Conservation (phyloP, 1,140 invertebrate species). For the Eufriesea mexicana region DNA sequence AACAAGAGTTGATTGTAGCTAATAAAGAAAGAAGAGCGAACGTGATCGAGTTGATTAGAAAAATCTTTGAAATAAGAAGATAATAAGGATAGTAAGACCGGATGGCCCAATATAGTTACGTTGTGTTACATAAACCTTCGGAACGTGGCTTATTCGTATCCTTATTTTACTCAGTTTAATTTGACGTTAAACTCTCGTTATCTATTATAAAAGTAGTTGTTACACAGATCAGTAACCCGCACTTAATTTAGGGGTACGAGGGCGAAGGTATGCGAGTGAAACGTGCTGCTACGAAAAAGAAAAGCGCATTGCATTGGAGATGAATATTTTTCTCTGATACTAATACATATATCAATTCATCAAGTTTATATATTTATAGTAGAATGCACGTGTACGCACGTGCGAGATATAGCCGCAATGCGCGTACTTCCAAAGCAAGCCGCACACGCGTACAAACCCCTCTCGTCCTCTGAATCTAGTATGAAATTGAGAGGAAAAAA, state of each 20-base stretch:
- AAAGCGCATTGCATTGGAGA: neutral
- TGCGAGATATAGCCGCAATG: constrained; percentile 12
- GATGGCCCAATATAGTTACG: constrained; percentile 20
- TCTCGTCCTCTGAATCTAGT: constrained; percentile 20
- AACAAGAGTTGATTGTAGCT: neutral
- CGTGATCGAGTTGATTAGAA: neutral
- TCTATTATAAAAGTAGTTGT: constrained; percentile 58
- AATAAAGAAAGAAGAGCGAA: neutral
- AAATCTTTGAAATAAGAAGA: neutral
- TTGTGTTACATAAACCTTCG: constrained; percentile 32
- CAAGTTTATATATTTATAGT: constrained; percentile 22
- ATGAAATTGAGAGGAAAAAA: constrained; percentile 14
- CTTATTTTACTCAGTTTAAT: constrained; percentile 60
- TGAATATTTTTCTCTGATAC: neutral
- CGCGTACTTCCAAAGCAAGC: constrained; percentile 19
- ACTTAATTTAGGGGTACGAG: constrained; percentile 37
- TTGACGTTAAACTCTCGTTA: constrained; percentile 55
- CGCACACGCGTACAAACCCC: constrained; percentile 38
- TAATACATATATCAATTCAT: constrained; percentile 20
- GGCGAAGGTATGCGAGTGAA: constrained; percentile 32
- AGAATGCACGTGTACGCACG: constrained; percentile 9
- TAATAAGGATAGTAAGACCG: constrained; percentile 40
- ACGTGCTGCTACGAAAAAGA: constrained; percentile 2
- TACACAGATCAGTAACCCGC: constrained; percentile 43
- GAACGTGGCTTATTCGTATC: constrained; percentile 32